Evolutionary conservation across 1,140 invertebrate species (phyloP).

Genomic region (Aphaenogaster floridana): DNA sequence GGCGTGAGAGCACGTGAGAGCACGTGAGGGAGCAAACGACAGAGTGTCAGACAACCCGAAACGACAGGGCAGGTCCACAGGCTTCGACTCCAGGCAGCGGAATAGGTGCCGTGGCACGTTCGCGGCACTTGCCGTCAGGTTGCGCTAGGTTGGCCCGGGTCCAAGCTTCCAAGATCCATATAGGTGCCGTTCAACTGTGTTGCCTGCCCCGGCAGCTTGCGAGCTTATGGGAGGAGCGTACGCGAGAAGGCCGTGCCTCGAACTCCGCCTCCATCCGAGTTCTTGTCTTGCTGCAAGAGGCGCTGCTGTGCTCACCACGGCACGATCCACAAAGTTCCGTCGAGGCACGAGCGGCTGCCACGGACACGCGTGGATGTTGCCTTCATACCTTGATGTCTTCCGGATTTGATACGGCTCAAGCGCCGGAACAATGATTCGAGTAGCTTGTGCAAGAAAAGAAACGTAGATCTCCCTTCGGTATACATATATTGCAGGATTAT

Average conservation of each 20-base stretch:
- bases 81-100: constrained; percentile 73
- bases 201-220: constrained; percentile 77
- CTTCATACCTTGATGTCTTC: constrained; percentile 45
- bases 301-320: constrained; percentile 63
- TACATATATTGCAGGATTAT: background rate
- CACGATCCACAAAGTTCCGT: constrained; percentile 51
- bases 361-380: constrained; percentile 53
- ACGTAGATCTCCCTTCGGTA: background rate
- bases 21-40: constrained; percentile 23
- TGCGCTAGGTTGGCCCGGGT: constrained; percentile 77
- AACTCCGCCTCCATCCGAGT: constrained; percentile 82
- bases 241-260: constrained; percentile 82
- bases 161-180: constrained; percentile 80
- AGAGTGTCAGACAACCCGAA: constrained; percentile 37
- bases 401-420: constrained; percentile 48
- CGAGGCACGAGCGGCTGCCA: constrained; percentile 59
- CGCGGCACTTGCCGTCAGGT: constrained; percentile 75
- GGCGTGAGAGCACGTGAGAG: background rate
- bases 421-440: constrained; percentile 39
- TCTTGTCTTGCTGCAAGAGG: constrained; percentile 71
- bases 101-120: constrained; percentile 74
- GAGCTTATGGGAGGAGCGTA: constrained; percentile 83
- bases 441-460: constrained; percentile 14
- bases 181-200: constrained; percentile 76
- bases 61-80: constrained; percentile 69